Conservation (phyloP, 1,140 invertebrate species). For the Drosophila rufa region DNA sequence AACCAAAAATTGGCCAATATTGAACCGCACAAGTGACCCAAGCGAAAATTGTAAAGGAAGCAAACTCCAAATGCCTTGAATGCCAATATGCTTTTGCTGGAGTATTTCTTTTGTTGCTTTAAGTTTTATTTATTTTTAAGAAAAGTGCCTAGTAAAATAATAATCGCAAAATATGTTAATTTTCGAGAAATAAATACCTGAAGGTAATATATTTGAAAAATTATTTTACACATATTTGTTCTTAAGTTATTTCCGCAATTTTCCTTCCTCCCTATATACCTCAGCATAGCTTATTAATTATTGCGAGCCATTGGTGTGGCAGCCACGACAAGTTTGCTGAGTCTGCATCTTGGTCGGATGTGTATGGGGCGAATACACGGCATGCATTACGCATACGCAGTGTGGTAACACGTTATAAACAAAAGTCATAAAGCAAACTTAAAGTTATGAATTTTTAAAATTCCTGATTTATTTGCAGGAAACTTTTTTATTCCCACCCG, state of each 20-base stretch:
- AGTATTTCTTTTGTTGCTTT: background rate
- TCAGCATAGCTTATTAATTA: slow-evolving; percentile 48
- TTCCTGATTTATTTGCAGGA: slow-evolving; percentile 75
- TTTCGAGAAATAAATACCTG: no score
- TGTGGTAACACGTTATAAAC: slow-evolving; percentile 67
- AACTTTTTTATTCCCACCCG: slow-evolving; percentile 55
- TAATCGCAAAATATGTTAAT: no score
- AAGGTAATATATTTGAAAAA: no score
- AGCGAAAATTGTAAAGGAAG: background rate
- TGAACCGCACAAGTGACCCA: slow-evolving; percentile 19
- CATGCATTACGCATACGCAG: slow-evolving; percentile 65
- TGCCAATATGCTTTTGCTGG: background rate
- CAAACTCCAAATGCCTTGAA: background rate
- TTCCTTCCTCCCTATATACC: background rate
- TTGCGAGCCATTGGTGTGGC: slow-evolving; percentile 31
- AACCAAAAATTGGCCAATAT: slow-evolving; percentile 9
- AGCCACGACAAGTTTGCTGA: slow-evolving; percentile 58
- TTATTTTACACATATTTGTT: background rate
- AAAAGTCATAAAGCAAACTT: slow-evolving; percentile 79
- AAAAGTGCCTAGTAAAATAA: background rate
- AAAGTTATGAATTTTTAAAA: slow-evolving; percentile 82
- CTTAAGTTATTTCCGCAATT: background rate
- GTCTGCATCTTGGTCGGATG: slow-evolving; percentile 4
- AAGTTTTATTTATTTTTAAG: no score
- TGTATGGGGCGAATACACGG: slow-evolving; percentile 13